Evolutionary conservation across 2,113 vertebrate genomes (phyloP).

Genomic region (Bufo gargarizans): DNA sequence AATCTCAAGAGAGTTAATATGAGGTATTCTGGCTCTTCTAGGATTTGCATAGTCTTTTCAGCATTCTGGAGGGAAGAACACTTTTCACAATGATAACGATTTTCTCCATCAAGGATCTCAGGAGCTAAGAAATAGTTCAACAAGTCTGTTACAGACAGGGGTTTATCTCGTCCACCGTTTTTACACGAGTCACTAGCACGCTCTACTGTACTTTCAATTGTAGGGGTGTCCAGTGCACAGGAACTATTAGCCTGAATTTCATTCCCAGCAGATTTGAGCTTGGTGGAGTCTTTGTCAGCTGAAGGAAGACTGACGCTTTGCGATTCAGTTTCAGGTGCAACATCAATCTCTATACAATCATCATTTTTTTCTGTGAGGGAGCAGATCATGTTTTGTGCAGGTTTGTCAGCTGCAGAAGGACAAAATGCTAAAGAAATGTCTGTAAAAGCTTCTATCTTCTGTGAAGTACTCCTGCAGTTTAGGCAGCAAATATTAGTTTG

Average conservation of each 20-base stretch:
- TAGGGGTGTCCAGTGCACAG: conserved; percentile 60
- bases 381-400: conserved; percentile 60
- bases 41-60: conserved; percentile 90
- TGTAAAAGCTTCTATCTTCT: conserved; percentile 94
- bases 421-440: conserved; percentile 95
- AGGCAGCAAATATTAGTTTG: conserved; percentile 88
- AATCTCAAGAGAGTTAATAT: conserved; percentile 96
- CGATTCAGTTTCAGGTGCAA: not conserved
- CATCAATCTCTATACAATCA: conserved; percentile 55
- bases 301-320: not conserved
- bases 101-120: conserved; percentile 94
- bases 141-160: conserved; percentile 88
- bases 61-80: conserved; percentile 93
- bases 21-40: conserved; percentile 93
- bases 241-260: conserved; percentile 62
- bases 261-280: not conserved
- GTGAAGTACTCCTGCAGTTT: conserved; percentile 89
- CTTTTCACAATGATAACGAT: conserved; percentile 95
- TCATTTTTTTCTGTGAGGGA: conserved; percentile 61
- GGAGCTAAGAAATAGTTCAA: conserved; percentile 95
- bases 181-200: conserved; percentile 62
- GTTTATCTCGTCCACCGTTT: conserved; percentile 67
- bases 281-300: not conserved
- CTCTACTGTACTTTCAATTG: not conserved
- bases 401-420: conserved; percentile 73